These are phyloP conservation scores for Orycteropus afer DNA, from an alignment of 2,113 vertebrate genomes.

Conservation along the genomic window DNA sequence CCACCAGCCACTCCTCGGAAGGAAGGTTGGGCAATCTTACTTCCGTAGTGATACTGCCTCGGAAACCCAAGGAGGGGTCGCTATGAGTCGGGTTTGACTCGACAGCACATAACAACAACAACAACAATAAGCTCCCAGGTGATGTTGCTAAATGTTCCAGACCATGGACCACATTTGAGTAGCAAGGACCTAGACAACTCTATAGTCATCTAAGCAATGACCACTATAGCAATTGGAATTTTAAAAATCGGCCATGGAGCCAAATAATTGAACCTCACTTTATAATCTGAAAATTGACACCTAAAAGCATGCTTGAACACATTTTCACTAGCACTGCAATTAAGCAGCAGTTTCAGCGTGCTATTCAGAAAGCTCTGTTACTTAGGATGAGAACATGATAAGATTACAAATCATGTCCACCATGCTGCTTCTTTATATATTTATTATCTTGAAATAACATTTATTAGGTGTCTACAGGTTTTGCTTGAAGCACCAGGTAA, in stretches of 20 bases:
- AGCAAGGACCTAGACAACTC: background rate
- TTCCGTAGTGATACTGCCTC: no score
- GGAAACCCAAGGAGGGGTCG: no score
- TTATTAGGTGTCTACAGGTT: background rate
- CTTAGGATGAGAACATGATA: background rate
- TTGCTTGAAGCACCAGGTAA: background rate
- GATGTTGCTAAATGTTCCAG: background rate
- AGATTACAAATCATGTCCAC: background rate
- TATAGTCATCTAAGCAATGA: background rate
- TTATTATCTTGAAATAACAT: background rate
- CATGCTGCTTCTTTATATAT: background rate
- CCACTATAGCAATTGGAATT: background rate
- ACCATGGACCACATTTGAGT: background rate
- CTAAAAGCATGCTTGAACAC: background rate
- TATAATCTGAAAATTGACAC: slow-evolving; percentile 24
- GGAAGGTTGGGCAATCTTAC: no score
- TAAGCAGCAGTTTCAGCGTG: background rate
- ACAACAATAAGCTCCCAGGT: background rate
- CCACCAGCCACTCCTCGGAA: no score
- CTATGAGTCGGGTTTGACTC: no score
- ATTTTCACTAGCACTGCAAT: background rate
- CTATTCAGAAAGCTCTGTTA: background rate
- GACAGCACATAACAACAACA: no score
- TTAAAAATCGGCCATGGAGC: background rate
- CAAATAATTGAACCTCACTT: slow-evolving; percentile 7